A percentile compares a stretch with the other conserved stretches of the same genome.
phyloP scores from a whole-genome alignment of 2,888 invertebrate species.

The Caenorhabditis virilis region DNA sequence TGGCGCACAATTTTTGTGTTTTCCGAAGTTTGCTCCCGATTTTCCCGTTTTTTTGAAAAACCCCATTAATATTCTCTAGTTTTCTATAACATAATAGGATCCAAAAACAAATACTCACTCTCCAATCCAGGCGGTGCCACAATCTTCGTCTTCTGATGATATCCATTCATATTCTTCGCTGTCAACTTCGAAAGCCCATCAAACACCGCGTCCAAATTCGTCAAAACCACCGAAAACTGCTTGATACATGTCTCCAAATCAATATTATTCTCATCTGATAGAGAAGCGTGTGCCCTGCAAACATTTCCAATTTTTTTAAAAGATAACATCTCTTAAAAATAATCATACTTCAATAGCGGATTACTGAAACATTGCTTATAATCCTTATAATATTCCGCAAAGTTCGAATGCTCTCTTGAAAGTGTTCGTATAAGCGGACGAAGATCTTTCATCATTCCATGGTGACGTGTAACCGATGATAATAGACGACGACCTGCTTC shows the following conservation, averaged over 20 bases:
- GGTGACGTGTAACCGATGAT: slow-evolving; percentile 44
- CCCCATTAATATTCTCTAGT: too few relatives aligned
- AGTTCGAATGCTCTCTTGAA: slow-evolving; percentile 18
- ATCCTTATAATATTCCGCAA: slow-evolving; percentile 29
- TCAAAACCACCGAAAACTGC: slow-evolving; percentile 29
- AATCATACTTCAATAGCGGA: slow-evolving; percentile 38
- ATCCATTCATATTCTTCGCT: not conserved
- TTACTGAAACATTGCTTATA: slow-evolving; percentile 49
- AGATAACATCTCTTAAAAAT: not conserved
- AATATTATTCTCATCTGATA: slow-evolving; percentile 11
- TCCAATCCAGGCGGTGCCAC: slow-evolving; percentile 45
- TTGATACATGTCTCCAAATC: slow-evolving; percentile 35
- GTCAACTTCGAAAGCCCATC: not conserved
- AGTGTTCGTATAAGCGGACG: slow-evolving; percentile 44
- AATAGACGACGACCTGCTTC: slow-evolving; percentile 34
- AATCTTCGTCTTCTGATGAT: slow-evolving; percentile 4
- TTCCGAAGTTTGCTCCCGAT: too few relatives aligned
- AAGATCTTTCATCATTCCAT: slow-evolving; percentile 46
- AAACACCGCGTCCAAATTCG: slow-evolving; percentile 20
- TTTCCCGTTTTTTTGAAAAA: too few relatives aligned
- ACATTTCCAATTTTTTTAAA: not conserved
- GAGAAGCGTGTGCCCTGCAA: slow-evolving; percentile 32
- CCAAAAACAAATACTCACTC: slow-evolving; percentile 19
- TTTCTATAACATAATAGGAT: too few relatives aligned
- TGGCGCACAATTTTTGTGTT: not conserved